Percentiles rank a stretch among this genome's conserved stretches.
phyloP scores from a whole-genome alignment of 2,113 vertebrate genomes.

The Cygnus buccinator region DNA sequence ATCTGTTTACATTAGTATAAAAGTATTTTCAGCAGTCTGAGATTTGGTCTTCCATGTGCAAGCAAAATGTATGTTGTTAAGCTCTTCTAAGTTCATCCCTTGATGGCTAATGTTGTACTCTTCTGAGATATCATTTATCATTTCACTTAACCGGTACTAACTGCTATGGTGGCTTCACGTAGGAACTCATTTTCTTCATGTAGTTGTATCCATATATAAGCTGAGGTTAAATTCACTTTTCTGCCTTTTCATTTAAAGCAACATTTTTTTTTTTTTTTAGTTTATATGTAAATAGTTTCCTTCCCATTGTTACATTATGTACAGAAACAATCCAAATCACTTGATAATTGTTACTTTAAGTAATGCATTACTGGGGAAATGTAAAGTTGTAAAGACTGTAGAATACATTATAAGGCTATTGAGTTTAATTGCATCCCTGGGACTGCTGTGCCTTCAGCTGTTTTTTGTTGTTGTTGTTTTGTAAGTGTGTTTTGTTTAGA shows the following conservation, averaged over 20 bases:
- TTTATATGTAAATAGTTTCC: conserved; percentile 49
- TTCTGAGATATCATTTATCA: neutral
- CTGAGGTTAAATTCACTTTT: neutral
- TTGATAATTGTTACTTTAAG: conserved; percentile 64
- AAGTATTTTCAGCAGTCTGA: neutral
- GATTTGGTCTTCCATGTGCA: neutral
- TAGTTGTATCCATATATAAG: neutral
- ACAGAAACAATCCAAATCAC: conserved; percentile 53
- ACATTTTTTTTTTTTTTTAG: neutral
- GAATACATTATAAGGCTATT: conserved; percentile 60
- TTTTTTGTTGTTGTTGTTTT: neutral
- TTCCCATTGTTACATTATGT: conserved; percentile 12
- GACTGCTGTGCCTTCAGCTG: conserved; percentile 42
- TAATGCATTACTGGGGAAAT: conserved; percentile 54
- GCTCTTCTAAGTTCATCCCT: neutral
- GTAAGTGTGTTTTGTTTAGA: no score
- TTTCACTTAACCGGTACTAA: neutral
- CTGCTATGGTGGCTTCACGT: neutral
- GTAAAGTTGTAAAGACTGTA: conserved; percentile 34
- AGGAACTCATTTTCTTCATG: conserved; percentile 1
- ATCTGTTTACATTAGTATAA: neutral
- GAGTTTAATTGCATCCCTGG: conserved; percentile 61
- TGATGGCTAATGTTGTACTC: neutral
- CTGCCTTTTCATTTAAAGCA: neutral
- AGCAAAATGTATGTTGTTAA: neutral